phyloP scores from a whole-genome alignment of 2,113 vertebrate species.

The Rhinopomastus cyanomelas region DNA sequence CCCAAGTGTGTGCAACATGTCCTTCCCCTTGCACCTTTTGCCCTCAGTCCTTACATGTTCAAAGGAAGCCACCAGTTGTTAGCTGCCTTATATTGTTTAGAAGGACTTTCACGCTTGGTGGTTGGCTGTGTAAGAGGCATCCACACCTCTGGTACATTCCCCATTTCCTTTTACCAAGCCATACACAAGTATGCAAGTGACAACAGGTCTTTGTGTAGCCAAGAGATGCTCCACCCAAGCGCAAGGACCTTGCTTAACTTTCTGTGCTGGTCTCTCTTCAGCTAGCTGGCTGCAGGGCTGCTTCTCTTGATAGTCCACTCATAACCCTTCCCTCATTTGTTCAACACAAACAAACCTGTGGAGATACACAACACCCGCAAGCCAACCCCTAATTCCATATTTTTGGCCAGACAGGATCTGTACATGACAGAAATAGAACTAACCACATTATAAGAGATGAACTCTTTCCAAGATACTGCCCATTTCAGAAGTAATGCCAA shows the following conservation, averaged over 20 bases:
- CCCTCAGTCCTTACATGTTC: not conserved
- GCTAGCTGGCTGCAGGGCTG: not conserved
- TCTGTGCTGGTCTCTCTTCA: not conserved
- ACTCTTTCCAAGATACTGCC: constrained; percentile 29
- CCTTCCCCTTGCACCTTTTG: not conserved
- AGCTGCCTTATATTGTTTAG: not conserved
- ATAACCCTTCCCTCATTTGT: not conserved
- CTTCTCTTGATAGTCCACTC: not conserved
- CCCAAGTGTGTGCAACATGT: not conserved
- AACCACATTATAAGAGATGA: constrained; percentile 21
- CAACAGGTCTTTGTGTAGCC: not conserved
- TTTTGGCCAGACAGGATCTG: constrained; percentile 48
- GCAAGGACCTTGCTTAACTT: not conserved
- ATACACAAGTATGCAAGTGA: not conserved
- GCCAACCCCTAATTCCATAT: constrained; percentile 40
- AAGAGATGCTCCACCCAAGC: not conserved
- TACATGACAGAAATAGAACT: constrained; percentile 53
- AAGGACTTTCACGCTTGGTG: not conserved
- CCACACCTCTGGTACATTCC: not conserved
- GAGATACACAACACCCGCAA: constrained; percentile 14
- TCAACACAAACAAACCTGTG: not conserved
- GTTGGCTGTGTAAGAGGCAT: not conserved
- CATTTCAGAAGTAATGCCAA: constrained; percentile 33
- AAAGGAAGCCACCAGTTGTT: not conserved
- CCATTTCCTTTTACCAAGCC: not conserved